phyloP scores from a whole-genome alignment of 2,888 invertebrate genomes.

The Agrotis clavis region DNA sequence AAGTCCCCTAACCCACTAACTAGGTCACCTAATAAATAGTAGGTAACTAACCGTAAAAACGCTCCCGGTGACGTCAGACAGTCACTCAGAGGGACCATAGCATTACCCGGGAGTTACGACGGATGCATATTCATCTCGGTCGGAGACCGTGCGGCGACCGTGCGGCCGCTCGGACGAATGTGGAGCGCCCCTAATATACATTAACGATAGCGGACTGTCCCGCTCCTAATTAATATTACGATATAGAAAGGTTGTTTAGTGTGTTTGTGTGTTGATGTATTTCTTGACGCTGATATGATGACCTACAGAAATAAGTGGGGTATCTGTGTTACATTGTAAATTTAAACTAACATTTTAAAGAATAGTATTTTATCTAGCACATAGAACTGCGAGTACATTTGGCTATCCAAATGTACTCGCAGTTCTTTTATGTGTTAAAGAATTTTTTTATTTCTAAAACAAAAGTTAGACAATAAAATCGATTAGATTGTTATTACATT shows the following conservation, averaged over 20 bases:
- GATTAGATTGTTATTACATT: too few relatives aligned
- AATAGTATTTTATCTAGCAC: too few relatives aligned
- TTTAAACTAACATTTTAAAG: too few relatives aligned
- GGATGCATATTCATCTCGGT: slow-evolving; percentile 61
- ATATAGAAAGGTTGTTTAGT: not conserved
- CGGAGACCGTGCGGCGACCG: slow-evolving; percentile 8
- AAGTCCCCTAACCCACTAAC: slow-evolving; percentile 1
- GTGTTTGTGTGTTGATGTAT: slow-evolving; percentile 19
- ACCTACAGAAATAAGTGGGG: too few relatives aligned
- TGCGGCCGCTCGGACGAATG: slow-evolving; percentile 27
- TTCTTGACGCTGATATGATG: too few relatives aligned
- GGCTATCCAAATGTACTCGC: too few relatives aligned
- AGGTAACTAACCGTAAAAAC: slow-evolving; percentile 32
- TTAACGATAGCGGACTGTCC: slow-evolving; percentile 52
- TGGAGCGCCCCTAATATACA: slow-evolving; percentile 55
- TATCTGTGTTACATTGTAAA: too few relatives aligned
- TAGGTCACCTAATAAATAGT: slow-evolving; percentile 38
- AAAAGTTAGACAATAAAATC: too few relatives aligned
- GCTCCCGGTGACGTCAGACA: slow-evolving; percentile 15
- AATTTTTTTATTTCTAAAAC: too few relatives aligned
- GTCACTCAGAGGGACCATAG: slow-evolving; percentile 33
- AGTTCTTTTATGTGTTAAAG: too few relatives aligned
- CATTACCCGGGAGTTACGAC: slow-evolving; percentile 41
- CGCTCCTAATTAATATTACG: slow-evolving; percentile 54
- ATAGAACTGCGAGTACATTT: too few relatives aligned